These are phyloP conservation scores for Ruditapes philippinarum DNA, from an alignment of 1,140 invertebrate genomes.

Conservation along the genomic window DNA sequence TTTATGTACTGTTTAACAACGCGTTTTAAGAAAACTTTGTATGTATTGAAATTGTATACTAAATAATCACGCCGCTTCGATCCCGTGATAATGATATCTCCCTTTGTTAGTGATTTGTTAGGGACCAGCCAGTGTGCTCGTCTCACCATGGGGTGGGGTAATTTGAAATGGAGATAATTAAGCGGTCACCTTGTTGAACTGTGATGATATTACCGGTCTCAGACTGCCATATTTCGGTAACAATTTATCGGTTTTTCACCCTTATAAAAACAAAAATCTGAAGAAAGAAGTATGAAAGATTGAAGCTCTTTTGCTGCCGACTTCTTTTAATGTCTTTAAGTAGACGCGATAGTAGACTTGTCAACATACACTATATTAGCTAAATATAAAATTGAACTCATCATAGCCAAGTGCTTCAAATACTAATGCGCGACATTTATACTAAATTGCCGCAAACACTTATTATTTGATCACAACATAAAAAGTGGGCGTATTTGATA, in stretches of 20 bases:
- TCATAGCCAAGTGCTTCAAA: too few species aligned
- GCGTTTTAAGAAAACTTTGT: neutral
- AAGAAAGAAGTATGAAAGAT: too few species aligned
- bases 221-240: neutral
- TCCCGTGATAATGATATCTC: slow-evolving; percentile 4
- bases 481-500: too few species aligned
- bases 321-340: too few species aligned
- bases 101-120: neutral
- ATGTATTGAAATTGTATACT: slow-evolving; percentile 18
- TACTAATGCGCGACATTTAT: too few species aligned
- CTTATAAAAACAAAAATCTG: too few species aligned
- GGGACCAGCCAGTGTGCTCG: neutral
- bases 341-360: too few species aligned
- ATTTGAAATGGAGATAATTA: slow-evolving; percentile 51
- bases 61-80: neutral
- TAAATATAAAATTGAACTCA: too few species aligned
- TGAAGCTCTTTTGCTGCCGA: too few species aligned
- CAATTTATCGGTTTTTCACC: neutral
- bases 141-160: slow-evolving; percentile 25
- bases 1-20: slow-evolving; percentile 43
- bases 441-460: too few species aligned
- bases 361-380: too few species aligned
- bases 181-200: slow-evolving; percentile 2
- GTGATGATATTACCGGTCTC: neutral
- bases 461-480: too few species aligned